These are phyloP conservation scores for Rhynchonycteris naso DNA, from an alignment of 2,797 vertebrate genomes.

Conservation along the genomic window DNA sequence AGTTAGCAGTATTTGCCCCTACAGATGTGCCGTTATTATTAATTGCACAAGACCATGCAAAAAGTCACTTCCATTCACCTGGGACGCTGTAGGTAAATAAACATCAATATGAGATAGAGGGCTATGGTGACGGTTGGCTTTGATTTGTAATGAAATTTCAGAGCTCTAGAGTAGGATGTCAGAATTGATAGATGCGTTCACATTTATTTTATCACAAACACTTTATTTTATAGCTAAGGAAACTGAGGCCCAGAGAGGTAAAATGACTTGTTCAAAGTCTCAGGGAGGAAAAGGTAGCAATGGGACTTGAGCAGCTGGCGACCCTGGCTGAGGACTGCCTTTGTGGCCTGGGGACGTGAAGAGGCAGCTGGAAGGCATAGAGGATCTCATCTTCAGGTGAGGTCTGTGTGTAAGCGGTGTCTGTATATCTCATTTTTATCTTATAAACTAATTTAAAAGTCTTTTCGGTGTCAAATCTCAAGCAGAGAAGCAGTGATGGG, in stretches of 20 bases:
- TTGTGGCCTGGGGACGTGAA: neutral
- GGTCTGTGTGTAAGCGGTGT: constrained; percentile 24
- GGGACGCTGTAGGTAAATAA: neutral
- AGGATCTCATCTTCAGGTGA: constrained; percentile 62
- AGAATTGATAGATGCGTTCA: neutral
- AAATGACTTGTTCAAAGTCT: neutral
- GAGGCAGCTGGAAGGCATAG: neutral
- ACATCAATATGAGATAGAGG: neutral
- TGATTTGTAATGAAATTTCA: constrained; percentile 16
- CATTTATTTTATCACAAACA: neutral
- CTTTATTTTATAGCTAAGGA: neutral
- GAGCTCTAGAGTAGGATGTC: neutral
- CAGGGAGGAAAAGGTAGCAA: neutral
- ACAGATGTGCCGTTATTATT: constrained; percentile 27
- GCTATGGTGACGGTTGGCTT: neutral
- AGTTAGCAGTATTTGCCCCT: constrained; percentile 57
- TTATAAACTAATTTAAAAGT: neutral
- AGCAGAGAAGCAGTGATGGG: neutral
- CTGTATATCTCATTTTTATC: neutral
- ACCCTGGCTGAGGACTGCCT: neutral
- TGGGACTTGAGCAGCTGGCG: neutral
- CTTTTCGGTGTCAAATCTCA: neutral
- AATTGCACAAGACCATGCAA: constrained; percentile 58
- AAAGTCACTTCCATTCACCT: constrained; percentile 37
- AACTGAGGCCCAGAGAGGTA: neutral